phyloP scores from a whole-genome alignment of 2,113 vertebrate species.

The Lepisosteus osseus region DNA sequence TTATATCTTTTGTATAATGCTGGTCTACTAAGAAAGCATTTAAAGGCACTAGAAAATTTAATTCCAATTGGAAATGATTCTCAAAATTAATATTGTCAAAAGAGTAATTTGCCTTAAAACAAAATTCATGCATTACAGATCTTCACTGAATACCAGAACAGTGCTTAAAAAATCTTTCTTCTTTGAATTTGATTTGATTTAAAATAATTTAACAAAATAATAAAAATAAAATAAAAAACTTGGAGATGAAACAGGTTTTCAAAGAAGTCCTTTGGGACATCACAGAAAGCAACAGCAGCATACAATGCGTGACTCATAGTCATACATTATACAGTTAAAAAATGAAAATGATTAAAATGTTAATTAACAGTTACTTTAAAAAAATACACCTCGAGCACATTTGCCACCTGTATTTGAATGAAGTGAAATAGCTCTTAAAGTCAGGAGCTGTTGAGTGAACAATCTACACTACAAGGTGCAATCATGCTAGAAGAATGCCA shows the following conservation, averaged over 20 bases:
- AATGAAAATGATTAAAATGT: constrained; percentile 51
- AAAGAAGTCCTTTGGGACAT: constrained; percentile 22
- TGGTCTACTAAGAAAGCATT: no score
- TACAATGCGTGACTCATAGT: constrained; percentile 19
- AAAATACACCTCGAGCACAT: constrained; percentile 42
- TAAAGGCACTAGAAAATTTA: no score
- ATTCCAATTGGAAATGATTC: no score
- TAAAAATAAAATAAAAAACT: constrained; percentile 1
- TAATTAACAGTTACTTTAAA: constrained; percentile 56
- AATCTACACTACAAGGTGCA: constrained; percentile 54
- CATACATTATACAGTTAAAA: constrained; percentile 30
- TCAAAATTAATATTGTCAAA: no score
- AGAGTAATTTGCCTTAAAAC: no score
- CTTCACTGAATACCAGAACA: no score
- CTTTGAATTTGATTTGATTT: not conserved
- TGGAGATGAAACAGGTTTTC: constrained; percentile 35
- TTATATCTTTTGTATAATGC: no score
- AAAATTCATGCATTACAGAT: no score
- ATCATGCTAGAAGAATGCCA: constrained; percentile 38
- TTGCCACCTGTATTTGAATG: constrained; percentile 53
- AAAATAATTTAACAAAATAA: not conserved
- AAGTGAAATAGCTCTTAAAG: constrained; percentile 49
- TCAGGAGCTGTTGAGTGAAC: constrained; percentile 50
- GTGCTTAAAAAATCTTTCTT: no score
- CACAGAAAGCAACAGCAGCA: constrained; percentile 7